Percentiles rank a stretch among this genome's conserved stretches.
Conservation (phyloP, 2,113 vertebrate species). For the Rhinolophus ferrumequinum region DNA sequence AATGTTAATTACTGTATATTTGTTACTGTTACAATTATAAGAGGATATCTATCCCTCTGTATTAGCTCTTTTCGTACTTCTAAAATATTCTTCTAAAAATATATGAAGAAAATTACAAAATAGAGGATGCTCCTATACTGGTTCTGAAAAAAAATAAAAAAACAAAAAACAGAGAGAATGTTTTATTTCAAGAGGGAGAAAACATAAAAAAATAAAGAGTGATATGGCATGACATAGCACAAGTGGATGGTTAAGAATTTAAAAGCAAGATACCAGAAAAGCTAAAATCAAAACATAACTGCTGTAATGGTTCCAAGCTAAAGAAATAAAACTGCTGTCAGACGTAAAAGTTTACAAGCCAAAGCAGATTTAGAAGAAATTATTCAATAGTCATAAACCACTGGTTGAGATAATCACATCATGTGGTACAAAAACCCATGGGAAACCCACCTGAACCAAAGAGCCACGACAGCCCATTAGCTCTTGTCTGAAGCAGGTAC, state of each 20-base stretch:
- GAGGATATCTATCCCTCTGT: not conserved
- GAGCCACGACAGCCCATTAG: not conserved
- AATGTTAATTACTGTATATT: not conserved
- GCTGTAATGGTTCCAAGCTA: not conserved
- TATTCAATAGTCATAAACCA: not conserved
- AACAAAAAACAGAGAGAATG: not conserved
- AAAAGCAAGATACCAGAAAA: conserved; percentile 41
- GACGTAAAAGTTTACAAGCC: not conserved
- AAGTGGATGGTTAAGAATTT: not conserved
- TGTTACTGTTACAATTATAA: not conserved
- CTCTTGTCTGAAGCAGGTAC: not conserved
- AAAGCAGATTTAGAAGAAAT: conserved; percentile 48
- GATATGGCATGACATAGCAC: not conserved
- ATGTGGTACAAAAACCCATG: not conserved
- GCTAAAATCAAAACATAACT: conserved; percentile 43
- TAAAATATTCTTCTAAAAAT: conserved; percentile 15
- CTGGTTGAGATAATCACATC: not conserved
- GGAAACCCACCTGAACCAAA: conserved; percentile 33
- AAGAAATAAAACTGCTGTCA: not conserved
- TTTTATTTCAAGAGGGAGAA: not conserved
- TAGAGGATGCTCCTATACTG: not conserved
- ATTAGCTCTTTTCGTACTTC: not conserved
- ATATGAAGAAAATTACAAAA: not conserved
- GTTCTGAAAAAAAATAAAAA: not conserved
- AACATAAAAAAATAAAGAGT: not conserved